A percentile compares a stretch with the other conserved stretches of the same genome.
phyloP scores from a whole-genome alignment of 2,888 invertebrate species.

The Andrena praecox region DNA sequence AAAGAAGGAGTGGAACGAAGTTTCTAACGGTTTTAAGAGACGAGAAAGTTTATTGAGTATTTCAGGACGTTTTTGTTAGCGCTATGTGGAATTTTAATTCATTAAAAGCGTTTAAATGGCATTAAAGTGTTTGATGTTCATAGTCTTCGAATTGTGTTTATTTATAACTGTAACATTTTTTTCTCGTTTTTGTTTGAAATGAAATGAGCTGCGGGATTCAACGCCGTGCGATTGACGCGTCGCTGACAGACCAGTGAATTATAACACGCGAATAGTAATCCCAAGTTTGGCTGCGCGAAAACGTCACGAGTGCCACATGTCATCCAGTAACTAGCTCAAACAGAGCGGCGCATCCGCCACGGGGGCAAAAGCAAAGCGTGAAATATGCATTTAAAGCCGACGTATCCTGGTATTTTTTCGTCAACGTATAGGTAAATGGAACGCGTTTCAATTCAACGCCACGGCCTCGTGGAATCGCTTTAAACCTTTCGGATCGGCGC shows the following conservation, averaged over 20 bases:
- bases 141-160: neutral
- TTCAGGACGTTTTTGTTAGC: too few relatives aligned
- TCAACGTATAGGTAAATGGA: neutral
- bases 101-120: too few relatives aligned
- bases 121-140: too few relatives aligned
- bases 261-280: conserved; percentile 12
- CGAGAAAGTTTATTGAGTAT: too few relatives aligned
- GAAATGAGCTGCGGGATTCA: neutral
- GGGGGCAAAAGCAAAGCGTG: conserved; percentile 16
- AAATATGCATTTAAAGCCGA: conserved; percentile 59
- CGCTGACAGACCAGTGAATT: conserved; percentile 22
- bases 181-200: neutral
- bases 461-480: conserved; percentile 30
- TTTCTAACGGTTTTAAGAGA: too few relatives aligned
- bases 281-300: conserved; percentile 1
- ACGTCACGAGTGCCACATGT: conserved; percentile 13
- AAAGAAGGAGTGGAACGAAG: too few relatives aligned
- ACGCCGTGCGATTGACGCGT: conserved; percentile 12
- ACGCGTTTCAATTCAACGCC: conserved; percentile 33
- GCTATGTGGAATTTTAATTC: too few relatives aligned
- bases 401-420: neutral
- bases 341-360: neutral
- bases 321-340: conserved; percentile 13
- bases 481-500: neutral
- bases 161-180: neutral